Evolutionary conservation across 1,140 invertebrate species (phyloP).

Genomic region (Zaprionus taronus): DNA sequence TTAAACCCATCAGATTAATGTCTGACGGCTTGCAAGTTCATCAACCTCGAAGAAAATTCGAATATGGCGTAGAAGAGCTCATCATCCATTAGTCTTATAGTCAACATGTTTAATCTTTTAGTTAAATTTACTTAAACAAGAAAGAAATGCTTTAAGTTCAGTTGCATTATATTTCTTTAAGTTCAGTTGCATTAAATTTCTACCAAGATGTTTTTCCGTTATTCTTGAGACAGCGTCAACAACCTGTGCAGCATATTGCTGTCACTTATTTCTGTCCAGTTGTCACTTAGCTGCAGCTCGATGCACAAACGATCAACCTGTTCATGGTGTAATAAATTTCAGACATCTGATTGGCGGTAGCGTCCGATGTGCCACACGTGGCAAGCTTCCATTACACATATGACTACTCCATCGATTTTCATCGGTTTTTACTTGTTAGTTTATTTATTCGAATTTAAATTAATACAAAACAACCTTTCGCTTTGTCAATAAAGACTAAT

Average conservation of each 20-base stretch:
- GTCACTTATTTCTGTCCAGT: conserved; percentile 73
- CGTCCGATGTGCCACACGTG: conserved; percentile 19
- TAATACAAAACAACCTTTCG: background rate
- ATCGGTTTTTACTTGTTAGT: background rate
- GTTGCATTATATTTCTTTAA: background rate
- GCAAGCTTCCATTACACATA: background rate
- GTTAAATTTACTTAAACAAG: conserved; percentile 16
- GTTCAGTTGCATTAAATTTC: background rate
- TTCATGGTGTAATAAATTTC: conserved; percentile 62
- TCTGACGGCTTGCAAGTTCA: too few species aligned
- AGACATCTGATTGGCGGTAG: conserved; percentile 31
- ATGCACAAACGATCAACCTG: conserved; percentile 6
- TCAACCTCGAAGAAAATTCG: too few species aligned
- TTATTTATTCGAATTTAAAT: background rate
- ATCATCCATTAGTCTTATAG: conserved; percentile 12
- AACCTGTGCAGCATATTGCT: conserved; percentile 71
- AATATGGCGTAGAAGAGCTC: too few species aligned
- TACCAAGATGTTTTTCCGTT: background rate
- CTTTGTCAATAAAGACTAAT: conserved; percentile 18
- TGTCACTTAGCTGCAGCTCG: conserved; percentile 63
- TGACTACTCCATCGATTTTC: background rate
- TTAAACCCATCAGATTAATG: too few species aligned
- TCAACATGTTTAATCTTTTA: conserved; percentile 3
- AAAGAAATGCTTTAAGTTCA: background rate
- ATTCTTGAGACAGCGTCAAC: conserved; percentile 13